Evolutionary conservation across 2,113 vertebrate genomes (phyloP), one percentile per base, ranked within the genome.

Genomic region (Danionella cerebrum): DNA sequence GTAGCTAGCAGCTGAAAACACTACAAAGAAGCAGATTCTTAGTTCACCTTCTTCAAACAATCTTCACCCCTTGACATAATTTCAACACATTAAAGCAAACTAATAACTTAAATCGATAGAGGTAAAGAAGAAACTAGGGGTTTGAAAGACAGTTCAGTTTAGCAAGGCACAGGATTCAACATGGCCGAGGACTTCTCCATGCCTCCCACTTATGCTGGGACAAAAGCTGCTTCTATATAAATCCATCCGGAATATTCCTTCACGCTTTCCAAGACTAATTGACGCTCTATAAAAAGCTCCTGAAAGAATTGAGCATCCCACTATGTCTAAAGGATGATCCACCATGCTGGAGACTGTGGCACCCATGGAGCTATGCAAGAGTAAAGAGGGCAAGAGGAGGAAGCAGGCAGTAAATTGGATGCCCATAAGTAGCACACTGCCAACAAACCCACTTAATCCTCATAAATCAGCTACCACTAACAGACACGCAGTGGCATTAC

Each of bases 381-480:
- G 44, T 31, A 36, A 19, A 18, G 58, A 54, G 38, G 19, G 35
- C 39, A 66, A 58, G 18, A 60, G 47, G 59, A 59, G 38, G 41
- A 36, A 53, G 45, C 19, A 69, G 65, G 54, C 59, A 44, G 69
- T 64, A 76, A 78, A 80, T 65, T 78, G 68, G 65, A 77, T 71
- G 73, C 65, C 69, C 51, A 22, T 55, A 48, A 76, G 71, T 69
- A 71, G 51, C 10, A 27, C 10, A 5, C 68, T 80, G 78, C 75
- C 78, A 80, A 59, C 27, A 64, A 74, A 67, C 55, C 24, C 8
- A 70, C 73, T 70, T 78, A 78, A 80, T 80, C 76, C 76, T 55
- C 65, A 71, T 76, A 76, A 78, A 78, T 76, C 76, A 72, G 58
- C 29, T 33, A 58, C 65, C 64, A 58, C 65, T 71, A 72, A 72